Evolutionary conservation across 2,888 invertebrate genomes (phyloP).

Genomic region (Diarsia brunnea): DNA sequence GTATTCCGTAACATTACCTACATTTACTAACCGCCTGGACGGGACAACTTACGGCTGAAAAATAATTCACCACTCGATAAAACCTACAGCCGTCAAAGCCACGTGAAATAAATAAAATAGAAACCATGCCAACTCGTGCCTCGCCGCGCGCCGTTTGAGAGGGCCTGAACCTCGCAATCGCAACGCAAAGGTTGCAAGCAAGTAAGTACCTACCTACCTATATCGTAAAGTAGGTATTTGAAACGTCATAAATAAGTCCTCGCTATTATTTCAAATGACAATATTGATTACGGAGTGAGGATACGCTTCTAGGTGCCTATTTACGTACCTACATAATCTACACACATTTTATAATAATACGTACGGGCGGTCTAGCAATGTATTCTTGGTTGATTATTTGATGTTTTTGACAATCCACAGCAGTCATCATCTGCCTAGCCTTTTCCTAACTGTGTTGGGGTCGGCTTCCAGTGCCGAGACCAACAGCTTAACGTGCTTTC

Average conservation of each 20-base stretch:
- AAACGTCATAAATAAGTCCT: not conserved
- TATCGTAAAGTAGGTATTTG: not conserved
- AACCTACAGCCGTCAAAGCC: constrained; percentile 36
- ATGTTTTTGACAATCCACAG: not conserved
- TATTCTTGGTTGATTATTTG: not conserved
- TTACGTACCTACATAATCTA: not conserved
- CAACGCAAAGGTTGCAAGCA: constrained; percentile 14
- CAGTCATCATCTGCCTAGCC: too few species aligned
- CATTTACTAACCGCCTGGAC: not conserved
- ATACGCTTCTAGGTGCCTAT: not conserved
- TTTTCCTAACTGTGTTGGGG: too few species aligned
- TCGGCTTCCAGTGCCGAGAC: too few species aligned
- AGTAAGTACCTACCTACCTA: not conserved
- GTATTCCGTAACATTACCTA: constrained; percentile 3
- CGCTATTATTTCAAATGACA: not conserved
- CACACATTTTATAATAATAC: not conserved
- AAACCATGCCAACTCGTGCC: constrained; percentile 17
- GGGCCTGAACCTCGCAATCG: not conserved
- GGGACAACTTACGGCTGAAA: constrained; percentile 5
- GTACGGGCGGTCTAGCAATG: not conserved
- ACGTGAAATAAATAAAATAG: constrained; percentile 49
- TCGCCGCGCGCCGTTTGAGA: not conserved
- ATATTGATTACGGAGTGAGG: not conserved
- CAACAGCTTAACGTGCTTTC: too few species aligned
- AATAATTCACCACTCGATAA: constrained; percentile 1